Conservation (phyloP, 2,888 invertebrate genomes). For the Tenthredo amoena region DNA sequence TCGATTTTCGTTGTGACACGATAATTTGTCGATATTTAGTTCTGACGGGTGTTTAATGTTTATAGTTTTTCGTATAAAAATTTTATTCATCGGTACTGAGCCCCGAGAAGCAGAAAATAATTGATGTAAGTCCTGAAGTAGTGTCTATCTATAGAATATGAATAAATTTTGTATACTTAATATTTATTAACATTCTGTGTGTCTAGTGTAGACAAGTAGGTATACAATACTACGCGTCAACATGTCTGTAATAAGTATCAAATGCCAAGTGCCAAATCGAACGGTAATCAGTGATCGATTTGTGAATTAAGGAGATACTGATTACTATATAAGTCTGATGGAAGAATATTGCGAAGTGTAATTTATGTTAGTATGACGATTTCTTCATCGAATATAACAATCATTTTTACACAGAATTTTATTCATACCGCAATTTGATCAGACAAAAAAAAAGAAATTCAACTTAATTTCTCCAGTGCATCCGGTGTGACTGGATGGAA, state of each 20-base stretch:
- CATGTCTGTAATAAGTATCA: slow-evolving; percentile 35
- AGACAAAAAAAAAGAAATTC: neutral
- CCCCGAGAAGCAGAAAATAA: neutral
- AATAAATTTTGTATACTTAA: no score
- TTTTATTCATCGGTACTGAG: no score
- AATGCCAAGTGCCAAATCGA: slow-evolving; percentile 33
- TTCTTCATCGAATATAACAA: neutral
- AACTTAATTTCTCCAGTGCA: neutral
- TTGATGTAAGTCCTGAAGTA: no score
- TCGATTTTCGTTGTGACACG: no score
- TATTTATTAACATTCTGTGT: neutral
- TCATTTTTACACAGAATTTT: neutral
- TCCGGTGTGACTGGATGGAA: neutral
- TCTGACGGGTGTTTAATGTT: no score
- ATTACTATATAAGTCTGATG: neutral
- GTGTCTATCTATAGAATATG: no score
- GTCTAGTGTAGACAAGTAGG: neutral
- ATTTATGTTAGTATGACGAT: neutral
- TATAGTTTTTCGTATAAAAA: no score
- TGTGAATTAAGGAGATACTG: slow-evolving; percentile 40
- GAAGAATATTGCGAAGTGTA: neutral
- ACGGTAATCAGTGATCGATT: slow-evolving; percentile 50
- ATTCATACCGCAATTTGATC: neutral
- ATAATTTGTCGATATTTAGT: no score
- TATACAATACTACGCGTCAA: neutral